Base-by-base conservation (phyloP, 2,888 invertebrate genomes). In the Melinaea menophilus region DNA sequence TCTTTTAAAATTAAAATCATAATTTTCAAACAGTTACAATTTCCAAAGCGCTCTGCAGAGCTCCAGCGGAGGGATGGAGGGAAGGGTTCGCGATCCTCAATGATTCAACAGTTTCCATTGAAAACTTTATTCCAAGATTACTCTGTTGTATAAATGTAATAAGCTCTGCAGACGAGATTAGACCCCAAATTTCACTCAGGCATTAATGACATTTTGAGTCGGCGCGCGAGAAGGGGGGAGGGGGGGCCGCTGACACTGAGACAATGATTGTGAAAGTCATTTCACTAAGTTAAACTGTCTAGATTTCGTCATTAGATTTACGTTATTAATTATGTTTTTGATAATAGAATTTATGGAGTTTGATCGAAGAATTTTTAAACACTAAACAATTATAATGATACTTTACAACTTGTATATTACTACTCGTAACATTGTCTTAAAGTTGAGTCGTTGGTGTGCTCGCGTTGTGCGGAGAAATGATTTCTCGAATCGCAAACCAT, bases 71-170 rank as follows among this genome's bases (percentile, higher is more conserved):
- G 60, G 85, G 82, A 90, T 69, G 75, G 76, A n/a, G 60, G 85
- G 82, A 90, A 90, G 88, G 90, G 90, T 89, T 88, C 81, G 84
- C 83, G 82, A 81, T 86, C 85, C 86, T 84, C 86, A 81, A 81
- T 90, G 90, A 90, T 83, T 86, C 85, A 82, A 82, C 90, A 86
- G 78, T 88, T 90, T 88, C 86, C 82, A 89, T 90, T 88, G 85
- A 90, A 85, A 90, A 90, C 86, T 90, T 90, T 89, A 90, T 88
- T 90, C 88, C 79, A 85, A 90, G 90, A 90, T 90, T 89, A 88
- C 88, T 88, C 83, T 81, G 84, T 86, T 87, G 85, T 89, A 89
- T 90, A 89, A 90, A 88, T 89, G 90, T 88, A 90, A 90, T 90
- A 89, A 89, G 90, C 89, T 90, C 87, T 86, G 85, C 88, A 84